These are phyloP conservation scores for Chromis chromis DNA, from an alignment of 2,797 vertebrate genomes.

Conservation along the genomic window DNA sequence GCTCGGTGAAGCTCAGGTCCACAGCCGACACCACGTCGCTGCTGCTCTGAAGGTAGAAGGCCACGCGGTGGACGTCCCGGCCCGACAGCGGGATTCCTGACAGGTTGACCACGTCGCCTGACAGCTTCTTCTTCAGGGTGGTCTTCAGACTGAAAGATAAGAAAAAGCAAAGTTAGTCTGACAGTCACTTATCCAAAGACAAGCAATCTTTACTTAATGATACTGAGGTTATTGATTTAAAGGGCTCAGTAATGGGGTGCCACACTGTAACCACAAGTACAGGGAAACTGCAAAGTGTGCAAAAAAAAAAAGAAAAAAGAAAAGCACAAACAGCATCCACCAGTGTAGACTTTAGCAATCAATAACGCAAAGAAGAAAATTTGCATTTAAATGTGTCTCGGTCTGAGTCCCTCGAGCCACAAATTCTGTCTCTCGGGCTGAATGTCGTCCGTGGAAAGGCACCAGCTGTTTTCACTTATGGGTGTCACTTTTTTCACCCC, in stretches of 20 bases:
- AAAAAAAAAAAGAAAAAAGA: conserved; percentile 50
- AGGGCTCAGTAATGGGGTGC: conserved; percentile 33
- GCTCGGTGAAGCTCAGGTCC: conserved; percentile 93
- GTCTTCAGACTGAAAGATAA: conserved; percentile 85
- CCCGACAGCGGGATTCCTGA: conserved; percentile 87
- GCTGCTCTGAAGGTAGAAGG: conserved; percentile 87
- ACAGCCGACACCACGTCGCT: conserved; percentile 84
- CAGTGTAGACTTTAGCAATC: conserved; percentile 47
- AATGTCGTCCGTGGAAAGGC: conserved; percentile 36
- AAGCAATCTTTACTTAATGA: conserved; percentile 48
- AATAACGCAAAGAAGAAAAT: conserved; percentile 62
- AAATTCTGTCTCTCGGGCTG: conserved; percentile 44
- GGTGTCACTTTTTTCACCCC: background rate
- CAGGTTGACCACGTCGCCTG: conserved; percentile 87
- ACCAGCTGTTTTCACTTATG: conserved; percentile 34
- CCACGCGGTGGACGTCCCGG: conserved; percentile 86
- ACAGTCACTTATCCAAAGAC: conserved; percentile 36
- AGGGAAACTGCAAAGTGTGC: conserved; percentile 50
- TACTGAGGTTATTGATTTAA: conserved; percentile 58
- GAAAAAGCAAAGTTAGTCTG: conserved; percentile 11
- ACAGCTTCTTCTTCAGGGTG: conserved; percentile 88
- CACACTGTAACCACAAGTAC: conserved; percentile 27
- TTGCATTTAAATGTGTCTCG: conserved; percentile 70
- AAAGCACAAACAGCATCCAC: background rate
- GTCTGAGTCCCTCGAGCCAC: conserved; percentile 32